A percentile compares a stretch with the other conserved stretches of the same genome.
Evolutionary conservation across 2,113 vertebrate genomes (phyloP).

Genomic region (Paracanthobrama guichenoti): DNA sequence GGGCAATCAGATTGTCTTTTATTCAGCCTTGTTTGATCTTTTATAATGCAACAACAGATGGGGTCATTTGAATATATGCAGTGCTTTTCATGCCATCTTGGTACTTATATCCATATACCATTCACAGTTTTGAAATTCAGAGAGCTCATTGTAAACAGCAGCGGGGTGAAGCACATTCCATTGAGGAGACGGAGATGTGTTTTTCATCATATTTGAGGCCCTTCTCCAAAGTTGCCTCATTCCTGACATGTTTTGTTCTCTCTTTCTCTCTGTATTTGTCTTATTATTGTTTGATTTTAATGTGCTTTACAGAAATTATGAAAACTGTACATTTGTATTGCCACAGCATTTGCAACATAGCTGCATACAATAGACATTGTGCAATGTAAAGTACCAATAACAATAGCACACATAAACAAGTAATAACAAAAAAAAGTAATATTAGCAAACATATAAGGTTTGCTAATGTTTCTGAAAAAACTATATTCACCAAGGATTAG

Average conservation of each 20-base stretch:
- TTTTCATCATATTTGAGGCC: constrained; percentile 30
- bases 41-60: constrained; percentile 35
- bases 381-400: not conserved
- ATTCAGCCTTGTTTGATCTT: constrained; percentile 43
- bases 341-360: not conserved
- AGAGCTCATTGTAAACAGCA: constrained; percentile 16
- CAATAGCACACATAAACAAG: not conserved
- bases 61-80: constrained; percentile 26
- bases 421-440: not conserved
- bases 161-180: constrained; percentile 30
- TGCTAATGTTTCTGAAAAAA: not conserved
- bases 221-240: constrained; percentile 43
- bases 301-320: not conserved
- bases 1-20: constrained; percentile 41
- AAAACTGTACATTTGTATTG: not conserved
- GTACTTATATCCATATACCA: constrained; percentile 4
- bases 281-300: not conserved
- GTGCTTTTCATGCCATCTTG: not conserved
- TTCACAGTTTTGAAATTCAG: constrained; percentile 11
- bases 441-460: not conserved
- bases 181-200: constrained; percentile 29
- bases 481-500: not conserved
- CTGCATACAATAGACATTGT: no score
- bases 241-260: constrained; percentile 39
- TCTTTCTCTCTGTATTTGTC: not conserved